Conservation (phyloP, 2,113 vertebrate species). For the Rana temporaria region DNA sequence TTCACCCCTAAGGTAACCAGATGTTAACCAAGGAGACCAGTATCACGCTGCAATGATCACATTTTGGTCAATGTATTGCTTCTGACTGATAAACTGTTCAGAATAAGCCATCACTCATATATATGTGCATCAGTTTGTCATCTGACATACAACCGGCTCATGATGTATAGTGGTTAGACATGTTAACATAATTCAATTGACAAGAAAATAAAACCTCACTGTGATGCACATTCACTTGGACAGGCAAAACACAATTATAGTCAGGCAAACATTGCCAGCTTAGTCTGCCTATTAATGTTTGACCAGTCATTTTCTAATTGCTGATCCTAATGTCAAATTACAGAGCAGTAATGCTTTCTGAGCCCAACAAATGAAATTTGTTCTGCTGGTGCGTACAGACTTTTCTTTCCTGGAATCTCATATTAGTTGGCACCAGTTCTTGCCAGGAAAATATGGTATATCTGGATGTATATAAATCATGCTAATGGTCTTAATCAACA, state of each 20-base stretch:
- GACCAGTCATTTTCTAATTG: neutral
- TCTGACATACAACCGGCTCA: too few species aligned
- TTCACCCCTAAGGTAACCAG: too few species aligned
- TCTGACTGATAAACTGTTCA: too few species aligned
- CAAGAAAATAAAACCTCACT: too few species aligned
- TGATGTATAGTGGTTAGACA: too few species aligned
- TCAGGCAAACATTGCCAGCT: neutral
- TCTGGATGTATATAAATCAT: conserved; percentile 11
- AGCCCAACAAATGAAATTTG: conserved; percentile 31
- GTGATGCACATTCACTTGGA: neutral
- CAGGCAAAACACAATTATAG: neutral
- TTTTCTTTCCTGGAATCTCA: conserved; percentile 20
- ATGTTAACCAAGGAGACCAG: too few species aligned
- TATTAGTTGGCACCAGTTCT: conserved; percentile 7
- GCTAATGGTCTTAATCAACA: conserved; percentile 22
- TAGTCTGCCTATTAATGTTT: neutral
- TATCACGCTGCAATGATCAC: too few species aligned
- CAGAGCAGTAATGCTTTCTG: conserved; percentile 4
- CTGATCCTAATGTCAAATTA: conserved; percentile 38
- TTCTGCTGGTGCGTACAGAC: neutral
- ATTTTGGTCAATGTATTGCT: too few species aligned
- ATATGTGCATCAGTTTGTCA: too few species aligned
- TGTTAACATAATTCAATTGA: too few species aligned
- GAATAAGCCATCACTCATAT: too few species aligned
- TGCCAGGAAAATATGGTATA: conserved; percentile 28